phyloP scores from a whole-genome alignment of 2,888 invertebrate genomes.

The Seira ritae region DNA sequence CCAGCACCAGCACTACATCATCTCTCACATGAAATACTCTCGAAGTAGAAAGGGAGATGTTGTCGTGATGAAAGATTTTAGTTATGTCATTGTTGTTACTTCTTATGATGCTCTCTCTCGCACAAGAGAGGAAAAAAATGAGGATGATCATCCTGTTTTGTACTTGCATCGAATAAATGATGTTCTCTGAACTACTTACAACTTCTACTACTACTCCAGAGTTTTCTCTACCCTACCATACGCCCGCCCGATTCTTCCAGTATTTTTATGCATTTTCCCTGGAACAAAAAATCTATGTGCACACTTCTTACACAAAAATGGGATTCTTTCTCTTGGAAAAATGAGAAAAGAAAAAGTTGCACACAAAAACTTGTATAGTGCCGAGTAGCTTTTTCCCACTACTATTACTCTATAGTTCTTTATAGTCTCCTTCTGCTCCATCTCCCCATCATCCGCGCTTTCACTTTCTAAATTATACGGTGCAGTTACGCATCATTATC shows the following conservation, averaged over 20 bases:
- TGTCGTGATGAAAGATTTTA: constrained; percentile 25
- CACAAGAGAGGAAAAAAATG: constrained; percentile 12
- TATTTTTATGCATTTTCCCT: too few relatives aligned
- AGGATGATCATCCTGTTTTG: constrained; percentile 10
- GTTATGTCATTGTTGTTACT: constrained; percentile 21
- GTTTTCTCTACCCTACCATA: too few relatives aligned
- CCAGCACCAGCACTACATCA: constrained; percentile 26
- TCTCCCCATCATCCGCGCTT: constrained; percentile 25
- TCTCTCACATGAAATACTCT: too few relatives aligned
- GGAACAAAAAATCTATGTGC: neutral
- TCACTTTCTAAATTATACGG: neutral
- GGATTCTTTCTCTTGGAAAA: constrained; percentile 8
- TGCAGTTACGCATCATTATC: constrained; percentile 38
- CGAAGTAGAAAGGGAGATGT: constrained; percentile 28
- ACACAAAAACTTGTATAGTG: neutral
- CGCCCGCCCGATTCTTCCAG: neutral
- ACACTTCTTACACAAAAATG: constrained; percentile 12
- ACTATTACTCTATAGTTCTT: too few relatives aligned
- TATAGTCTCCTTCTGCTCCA: constrained; percentile 19
- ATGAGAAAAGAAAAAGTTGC: constrained; percentile 21
- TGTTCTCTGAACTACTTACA: constrained; percentile 19
- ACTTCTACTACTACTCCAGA: constrained; percentile 2
- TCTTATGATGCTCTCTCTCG: neutral
- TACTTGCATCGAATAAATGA: constrained; percentile 18
- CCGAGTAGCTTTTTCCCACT: neutral